A percentile compares a stretch with the other conserved stretches of the same genome.
Conservation (phyloP, 2,888 invertebrate genomes). For the Eupithecia vulgata region DNA sequence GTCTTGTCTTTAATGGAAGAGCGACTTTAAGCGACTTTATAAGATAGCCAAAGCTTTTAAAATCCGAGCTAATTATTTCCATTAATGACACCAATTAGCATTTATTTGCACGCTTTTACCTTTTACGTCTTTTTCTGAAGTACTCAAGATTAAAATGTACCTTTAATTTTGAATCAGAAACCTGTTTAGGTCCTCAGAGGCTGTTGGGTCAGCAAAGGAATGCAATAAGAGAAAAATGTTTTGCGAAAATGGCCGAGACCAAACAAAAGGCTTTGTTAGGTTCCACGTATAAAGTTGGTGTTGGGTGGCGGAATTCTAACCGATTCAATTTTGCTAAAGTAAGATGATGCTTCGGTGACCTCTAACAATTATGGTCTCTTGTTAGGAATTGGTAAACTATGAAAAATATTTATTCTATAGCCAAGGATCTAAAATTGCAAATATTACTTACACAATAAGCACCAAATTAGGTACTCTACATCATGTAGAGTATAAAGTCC, state of each 20-base stretch:
- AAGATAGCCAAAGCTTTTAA: slow-evolving; percentile 21
- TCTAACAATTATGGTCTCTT: background rate
- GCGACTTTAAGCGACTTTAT: slow-evolving; percentile 18
- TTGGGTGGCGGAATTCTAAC: slow-evolving; percentile 77
- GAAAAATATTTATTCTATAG: background rate
- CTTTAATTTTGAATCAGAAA: slow-evolving; percentile 57
- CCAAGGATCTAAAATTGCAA: background rate
- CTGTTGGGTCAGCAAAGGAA: slow-evolving; percentile 74
- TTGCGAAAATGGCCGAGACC: slow-evolving; percentile 63
- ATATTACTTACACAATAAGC: background rate
- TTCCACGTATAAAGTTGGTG: slow-evolving; percentile 77
- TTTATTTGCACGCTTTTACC: slow-evolving; percentile 16
- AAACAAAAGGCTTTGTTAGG: slow-evolving; percentile 82
- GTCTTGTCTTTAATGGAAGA: slow-evolving; percentile 10
- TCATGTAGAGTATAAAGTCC: background rate
- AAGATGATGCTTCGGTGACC: slow-evolving; percentile 58
- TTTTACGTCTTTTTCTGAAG: slow-evolving; percentile 20
- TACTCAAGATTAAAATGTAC: slow-evolving; percentile 51
- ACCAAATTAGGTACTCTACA: background rate
- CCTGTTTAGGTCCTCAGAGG: slow-evolving; percentile 68
- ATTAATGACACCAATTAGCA: slow-evolving; percentile 24
- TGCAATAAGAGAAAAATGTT: slow-evolving; percentile 76
- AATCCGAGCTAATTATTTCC: slow-evolving; percentile 21
- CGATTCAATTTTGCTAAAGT: slow-evolving; percentile 71
- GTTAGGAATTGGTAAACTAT: background rate